A percentile compares a stretch with the other conserved stretches of the same genome.
phyloP scores from a whole-genome alignment of 2,113 vertebrate genomes.

The Campylomormyrus numenius region DNA sequence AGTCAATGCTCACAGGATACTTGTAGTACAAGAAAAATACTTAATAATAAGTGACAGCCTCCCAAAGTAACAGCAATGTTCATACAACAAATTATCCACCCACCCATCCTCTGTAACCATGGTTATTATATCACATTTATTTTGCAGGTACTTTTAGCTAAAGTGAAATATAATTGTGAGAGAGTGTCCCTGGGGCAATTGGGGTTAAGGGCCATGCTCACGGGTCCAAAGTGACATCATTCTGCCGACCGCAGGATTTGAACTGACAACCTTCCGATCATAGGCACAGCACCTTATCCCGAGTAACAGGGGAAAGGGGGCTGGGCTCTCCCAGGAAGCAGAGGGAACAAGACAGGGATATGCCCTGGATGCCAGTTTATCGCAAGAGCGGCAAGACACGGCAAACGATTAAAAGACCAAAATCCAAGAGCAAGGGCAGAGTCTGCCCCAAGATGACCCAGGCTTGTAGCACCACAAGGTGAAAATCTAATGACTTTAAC shows the following conservation, averaged over 20 bases:
- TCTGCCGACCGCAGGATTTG: background rate
- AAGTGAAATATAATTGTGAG: background rate
- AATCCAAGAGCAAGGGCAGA: background rate
- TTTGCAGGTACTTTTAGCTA: background rate
- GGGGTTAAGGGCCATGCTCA: background rate
- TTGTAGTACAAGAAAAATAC: background rate
- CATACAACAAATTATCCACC: background rate
- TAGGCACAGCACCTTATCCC: background rate
- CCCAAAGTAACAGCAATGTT: background rate
- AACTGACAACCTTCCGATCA: background rate
- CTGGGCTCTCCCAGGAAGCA: background rate
- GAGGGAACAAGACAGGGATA: background rate
- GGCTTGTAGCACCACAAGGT: background rate
- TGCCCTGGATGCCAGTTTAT: background rate
- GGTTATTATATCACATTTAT: background rate
- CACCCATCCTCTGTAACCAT: background rate
- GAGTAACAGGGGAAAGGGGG: background rate
- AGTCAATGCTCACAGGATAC: background rate
- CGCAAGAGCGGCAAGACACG: background rate
- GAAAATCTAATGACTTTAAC: background rate
- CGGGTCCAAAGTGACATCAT: background rate
- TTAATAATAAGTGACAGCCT: background rate
- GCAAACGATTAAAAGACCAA: background rate
- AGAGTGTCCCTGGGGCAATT: background rate
- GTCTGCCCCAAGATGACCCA: background rate